Base-by-base conservation (phyloP, 2,888 invertebrate species). In the Thymelicus sylvestris region DNA sequence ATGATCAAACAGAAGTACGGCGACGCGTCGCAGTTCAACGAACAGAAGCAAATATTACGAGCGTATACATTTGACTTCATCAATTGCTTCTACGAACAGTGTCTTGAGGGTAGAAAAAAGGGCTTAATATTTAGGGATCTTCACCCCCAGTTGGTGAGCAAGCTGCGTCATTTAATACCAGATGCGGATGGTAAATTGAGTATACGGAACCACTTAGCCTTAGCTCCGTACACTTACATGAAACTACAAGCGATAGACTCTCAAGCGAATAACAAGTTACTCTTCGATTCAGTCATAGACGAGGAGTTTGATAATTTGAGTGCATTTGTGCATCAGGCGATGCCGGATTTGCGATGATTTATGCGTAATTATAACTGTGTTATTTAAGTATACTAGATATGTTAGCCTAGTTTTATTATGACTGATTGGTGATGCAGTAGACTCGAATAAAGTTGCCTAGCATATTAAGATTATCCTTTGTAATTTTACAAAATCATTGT, bases 1-100 rank as follows among this genome's bases (percentile, higher is more conserved):
- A 72, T 3, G 74, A 83, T 76, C 83, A 83, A 76, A 77, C 81
- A 68, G 15, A 76, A 81, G 10, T 79, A 80, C 57, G 80, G 80
- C 7, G 74, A 76, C 8, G 80, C 84, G 59, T 77, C 84, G 38
- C 75, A 73, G 6, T 80, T 75, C 61, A 47, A 73, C 0, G 80
- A 84, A 13, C 83, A 86, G 47, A 83, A 85, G 61, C 76, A 82
- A 44, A 72, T 78, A 0, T 76, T 92, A 0, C 83, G 83, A 78
- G 79, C 78, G 0, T 92, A 86, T 76, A 85, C 88, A 0, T 75
- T 78, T 0, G 94, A 94, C 73, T 73, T 92, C 52, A 74, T 89
- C n/a, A 87, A 83, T 74, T 90, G 91, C 73, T 78, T 94, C n/a
- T 89, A 87, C 77, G 92, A 92, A 63, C 80, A 84, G 47, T 81